Base-by-base conservation (phyloP, 2,113 vertebrate species). In the Microcebus tavaratra region DNA sequence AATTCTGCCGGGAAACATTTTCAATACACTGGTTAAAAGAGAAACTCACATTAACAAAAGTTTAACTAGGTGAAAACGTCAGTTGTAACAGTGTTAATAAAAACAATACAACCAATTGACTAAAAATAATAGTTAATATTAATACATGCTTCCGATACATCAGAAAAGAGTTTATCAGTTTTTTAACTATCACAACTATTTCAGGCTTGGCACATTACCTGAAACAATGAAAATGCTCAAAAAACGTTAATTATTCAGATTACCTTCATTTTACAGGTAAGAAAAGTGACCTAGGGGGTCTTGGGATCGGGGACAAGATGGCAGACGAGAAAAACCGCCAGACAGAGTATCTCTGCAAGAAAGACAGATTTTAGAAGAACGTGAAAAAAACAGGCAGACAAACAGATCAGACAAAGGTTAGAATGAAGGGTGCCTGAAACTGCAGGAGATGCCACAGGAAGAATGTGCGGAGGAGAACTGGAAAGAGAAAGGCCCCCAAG, bases 1-100 rank as follows among this genome's bases (percentile, higher is more conserved):
- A 99, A 98, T 99, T 99, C 98, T 99, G 99, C 93, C 99, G 98
- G 25, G 99, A 99, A 67, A 99, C 99, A 57, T 99, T 99, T 98
- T 99, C 99, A 89, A 99, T 99, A 97, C 99, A 99, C 99, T 99
- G 96, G 42, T 53, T 42, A 97, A 96, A 97, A 80, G 29, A 94
- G 65, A 97, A 97, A 84, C 29, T 75, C 70, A 93, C 39, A 81
- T 97, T 81, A 97, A 18, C 76, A 89, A 93, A 96, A 91, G 50
- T 9, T 94, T 70, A 82, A 94, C 4, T 15, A 94, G 20, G 87
- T 59, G 27, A 80, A 94, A 94, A 90, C 50, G 6, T 48, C 48
- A 96, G 36, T 29, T 63, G n/a, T 39, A 86, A 88, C 2, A 85
- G 39, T 50, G 90, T 25, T 88, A 82, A 86, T 75, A 93, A 96